Percentiles rank a stretch among this genome's conserved stretches.
Evolutionary conservation across 2,888 invertebrate species (phyloP).

Genomic region (Epirrita christyi): DNA sequence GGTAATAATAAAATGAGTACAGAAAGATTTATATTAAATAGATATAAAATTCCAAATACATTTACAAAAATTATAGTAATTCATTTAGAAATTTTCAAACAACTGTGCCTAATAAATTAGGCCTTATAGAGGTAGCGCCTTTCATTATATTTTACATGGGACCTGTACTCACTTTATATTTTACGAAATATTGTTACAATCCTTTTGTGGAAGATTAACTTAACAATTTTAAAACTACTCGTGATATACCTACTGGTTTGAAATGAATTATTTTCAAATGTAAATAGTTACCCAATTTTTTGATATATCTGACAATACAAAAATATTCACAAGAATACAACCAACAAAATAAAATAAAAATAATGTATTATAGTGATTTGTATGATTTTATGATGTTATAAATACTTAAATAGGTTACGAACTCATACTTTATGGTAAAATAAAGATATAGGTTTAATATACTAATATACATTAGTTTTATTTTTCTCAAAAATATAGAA

Average conservation of each 20-base stretch:
- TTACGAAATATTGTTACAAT: conserved; percentile 27
- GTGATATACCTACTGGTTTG: conserved; percentile 26
- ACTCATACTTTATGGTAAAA: conserved; percentile 36
- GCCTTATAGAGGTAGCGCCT: conserved; percentile 57
- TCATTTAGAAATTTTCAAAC: conserved; percentile 42
- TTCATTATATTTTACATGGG: conserved; percentile 32
- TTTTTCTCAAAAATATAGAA: conserved; percentile 32
- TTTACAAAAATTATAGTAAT: conserved; percentile 53
- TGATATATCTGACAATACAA: conserved; percentile 22
- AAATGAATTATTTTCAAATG: conserved; percentile 25
- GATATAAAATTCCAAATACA: conserved; percentile 48
- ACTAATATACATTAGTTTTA: conserved; percentile 28
- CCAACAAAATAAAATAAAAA: conserved; percentile 28
- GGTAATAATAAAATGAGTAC: conserved; percentile 62
- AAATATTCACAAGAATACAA: conserved; percentile 32
- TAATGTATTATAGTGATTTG: conserved; percentile 31
- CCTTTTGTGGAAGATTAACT: conserved; percentile 18
- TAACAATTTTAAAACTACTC: conserved; percentile 24
- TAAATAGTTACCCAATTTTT: conserved; percentile 16
- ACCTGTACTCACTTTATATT: conserved; percentile 57
- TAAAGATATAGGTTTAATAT: conserved; percentile 32
- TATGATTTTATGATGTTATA: conserved; percentile 35
- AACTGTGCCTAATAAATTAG: conserved; percentile 51
- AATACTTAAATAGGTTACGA: conserved; percentile 38
- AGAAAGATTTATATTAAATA: conserved; percentile 46